Evolutionary conservation across 1,140 invertebrate genomes (phyloP), one percentile per base, ranked within the genome.

Genomic region (Eupristina koningsbergeri): DNA sequence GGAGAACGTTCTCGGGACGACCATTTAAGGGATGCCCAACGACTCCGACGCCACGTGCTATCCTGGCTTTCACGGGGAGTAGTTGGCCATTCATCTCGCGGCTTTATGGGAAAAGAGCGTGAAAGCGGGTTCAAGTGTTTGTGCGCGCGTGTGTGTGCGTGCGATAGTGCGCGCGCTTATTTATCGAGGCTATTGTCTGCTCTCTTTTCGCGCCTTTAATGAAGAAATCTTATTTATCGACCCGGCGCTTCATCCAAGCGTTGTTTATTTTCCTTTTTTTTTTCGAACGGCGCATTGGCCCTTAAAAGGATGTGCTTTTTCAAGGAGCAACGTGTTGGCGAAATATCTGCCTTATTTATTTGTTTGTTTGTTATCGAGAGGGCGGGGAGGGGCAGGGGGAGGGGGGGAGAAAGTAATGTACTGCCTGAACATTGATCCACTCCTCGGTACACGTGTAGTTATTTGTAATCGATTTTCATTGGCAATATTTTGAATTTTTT

Each of bases 11-110:
- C 22, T 45, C 73, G 64, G 22, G 39, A 29, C 9, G 45, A 53
- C 81, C 81, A 45, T 83, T 83, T 83, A 83, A 83, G 74, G 81
- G 81, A 78, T 29, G 61, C 2, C 47, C 47, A 17, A 50, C 47
- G 47, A 15, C 47, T 8, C 47, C 47, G 47, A 50, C 22, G 53
- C 22, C 22, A 13, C 53, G 53, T 26, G 53, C 22, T 17, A 17
- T 41, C 36, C 19, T 1, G 19, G 39, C 58, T 82, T 76, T 50
- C 47, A 53, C 45, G 3, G 39, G 39, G 31, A 29, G 45, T 29
- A 47, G n/a, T 3, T 9, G 29, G 36, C 76, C 61, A 78, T 78
- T 78, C 78, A 79, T 81, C 80, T 74, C 50, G 34, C n/a, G 31
- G 53, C 67, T 69, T 47, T 50, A 31, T 11, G 58, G 34, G 74